Evolutionary conservation across 2,797 vertebrate genomes (phyloP).

Genomic region (Nyctibius grandis): DNA sequence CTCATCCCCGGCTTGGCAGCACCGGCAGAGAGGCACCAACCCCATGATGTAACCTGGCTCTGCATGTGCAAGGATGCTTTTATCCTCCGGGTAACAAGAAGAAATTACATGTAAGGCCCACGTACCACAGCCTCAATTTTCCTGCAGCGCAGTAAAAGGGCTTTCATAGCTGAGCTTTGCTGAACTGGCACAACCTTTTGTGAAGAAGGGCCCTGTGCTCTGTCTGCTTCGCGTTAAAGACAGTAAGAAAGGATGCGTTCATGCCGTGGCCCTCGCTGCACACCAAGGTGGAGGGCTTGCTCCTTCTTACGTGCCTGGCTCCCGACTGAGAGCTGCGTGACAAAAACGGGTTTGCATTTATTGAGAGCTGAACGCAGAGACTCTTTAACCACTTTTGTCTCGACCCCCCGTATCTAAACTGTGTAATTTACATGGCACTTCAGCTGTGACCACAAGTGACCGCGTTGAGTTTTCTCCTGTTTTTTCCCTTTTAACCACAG

Average conservation of each 20-base stretch:
- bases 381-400: not conserved
- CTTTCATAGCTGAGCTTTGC: not conserved
- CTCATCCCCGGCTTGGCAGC: not conserved
- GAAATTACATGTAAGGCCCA: rapidly evolving
- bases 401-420: not conserved
- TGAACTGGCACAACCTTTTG: not conserved
- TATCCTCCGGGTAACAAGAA: not conserved
- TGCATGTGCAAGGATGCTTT: not conserved
- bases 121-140: rapidly evolving
- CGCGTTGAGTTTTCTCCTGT: rapidly evolving
- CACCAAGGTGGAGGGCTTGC: not conserved
- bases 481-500: rapidly evolving
- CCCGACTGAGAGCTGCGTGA: not conserved
- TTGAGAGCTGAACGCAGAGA: not conserved
- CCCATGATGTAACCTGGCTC: not conserved
- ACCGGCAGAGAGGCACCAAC: not conserved
- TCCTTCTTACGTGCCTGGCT: rapidly evolving
- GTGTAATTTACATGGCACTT: not conserved
- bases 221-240: rapidly evolving
- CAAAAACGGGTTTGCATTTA: not conserved
- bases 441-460: not conserved
- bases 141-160: rapidly evolving
- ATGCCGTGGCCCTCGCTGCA: rapidly evolving
- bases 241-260: not conserved
- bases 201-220: not conserved